Percentiles rank a stretch among this genome's conserved stretches.
Conservation (phyloP, 2,797 vertebrate genomes). For the Hozukius guyotensis region DNA sequence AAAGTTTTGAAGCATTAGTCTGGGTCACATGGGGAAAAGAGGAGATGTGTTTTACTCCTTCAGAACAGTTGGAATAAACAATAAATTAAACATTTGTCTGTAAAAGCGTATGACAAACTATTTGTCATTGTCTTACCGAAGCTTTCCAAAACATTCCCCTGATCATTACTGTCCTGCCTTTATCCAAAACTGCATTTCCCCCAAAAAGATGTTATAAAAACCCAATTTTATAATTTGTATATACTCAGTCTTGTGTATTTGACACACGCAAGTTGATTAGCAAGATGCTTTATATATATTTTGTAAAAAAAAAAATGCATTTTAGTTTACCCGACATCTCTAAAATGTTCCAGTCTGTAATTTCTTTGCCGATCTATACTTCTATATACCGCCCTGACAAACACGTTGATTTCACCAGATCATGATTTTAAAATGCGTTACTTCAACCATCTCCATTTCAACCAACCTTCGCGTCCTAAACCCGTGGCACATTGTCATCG, state of each 20-base stretch:
- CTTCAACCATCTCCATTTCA: neutral
- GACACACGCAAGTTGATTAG: neutral
- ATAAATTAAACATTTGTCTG: neutral
- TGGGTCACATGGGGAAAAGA: neutral
- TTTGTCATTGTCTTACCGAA: neutral
- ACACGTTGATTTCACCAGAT: neutral
- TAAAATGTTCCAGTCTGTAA: neutral
- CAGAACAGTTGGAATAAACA: neutral
- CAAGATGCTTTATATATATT: slow-evolving; percentile 3
- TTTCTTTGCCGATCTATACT: neutral
- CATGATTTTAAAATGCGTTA: neutral
- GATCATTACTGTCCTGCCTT: neutral
- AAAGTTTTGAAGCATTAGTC: neutral
- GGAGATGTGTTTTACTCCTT: neutral
- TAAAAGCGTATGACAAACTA: neutral
- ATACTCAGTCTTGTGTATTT: neutral
- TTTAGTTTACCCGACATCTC: neutral
- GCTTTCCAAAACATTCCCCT: neutral
- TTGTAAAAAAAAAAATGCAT: neutral
- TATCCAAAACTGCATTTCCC: neutral
- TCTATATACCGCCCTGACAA: neutral
- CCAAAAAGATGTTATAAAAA: neutral
- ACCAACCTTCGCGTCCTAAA: slow-evolving; percentile 23
- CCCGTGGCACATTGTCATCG: slow-evolving; percentile 48
- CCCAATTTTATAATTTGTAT: neutral